phyloP scores from a whole-genome alignment of 2,888 invertebrate species.

The Drosophila niveifrons region DNA sequence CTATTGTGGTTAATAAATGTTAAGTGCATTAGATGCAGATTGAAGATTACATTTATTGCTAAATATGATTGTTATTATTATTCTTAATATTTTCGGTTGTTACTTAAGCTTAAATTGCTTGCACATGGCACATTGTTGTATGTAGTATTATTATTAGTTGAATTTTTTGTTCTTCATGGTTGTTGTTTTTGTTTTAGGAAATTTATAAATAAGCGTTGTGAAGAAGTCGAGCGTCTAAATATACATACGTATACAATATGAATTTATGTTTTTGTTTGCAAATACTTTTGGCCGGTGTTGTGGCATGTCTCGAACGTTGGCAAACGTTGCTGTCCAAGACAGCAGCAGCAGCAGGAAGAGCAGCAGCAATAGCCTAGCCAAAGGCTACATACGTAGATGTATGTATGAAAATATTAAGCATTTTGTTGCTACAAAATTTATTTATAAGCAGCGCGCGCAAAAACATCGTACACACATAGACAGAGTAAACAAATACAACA shows the following conservation, averaged over 20 bases:
- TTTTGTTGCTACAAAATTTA: conserved; percentile 57
- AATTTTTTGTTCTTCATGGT: not conserved
- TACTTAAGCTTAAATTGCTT: conserved; percentile 28
- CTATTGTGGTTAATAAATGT: not conserved
- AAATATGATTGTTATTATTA: conserved; percentile 4
- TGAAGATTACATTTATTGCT: not conserved
- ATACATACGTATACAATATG: conserved; percentile 45
- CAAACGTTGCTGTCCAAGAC: conserved; percentile 55
- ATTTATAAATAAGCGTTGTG: conserved; percentile 65
- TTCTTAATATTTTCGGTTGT: not conserved
- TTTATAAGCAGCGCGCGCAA: conserved; percentile 65
- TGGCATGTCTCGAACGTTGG: conserved; percentile 62
- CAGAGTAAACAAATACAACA: conserved; percentile 36
- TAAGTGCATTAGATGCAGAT: not conserved
- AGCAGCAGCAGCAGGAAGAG: conserved; percentile 42
- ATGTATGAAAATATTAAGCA: conserved; percentile 48
- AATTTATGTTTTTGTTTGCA: conserved; percentile 82
- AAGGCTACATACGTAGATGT: conserved; percentile 29
- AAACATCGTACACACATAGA: conserved; percentile 28
- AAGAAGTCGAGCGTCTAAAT: conserved; percentile 55
- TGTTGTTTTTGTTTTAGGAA: conserved; percentile 16
- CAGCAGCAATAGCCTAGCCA: conserved; percentile 5
- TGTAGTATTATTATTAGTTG: conserved; percentile 37
- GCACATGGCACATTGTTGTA: conserved; percentile 1
- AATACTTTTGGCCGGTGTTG: conserved; percentile 69